These are phyloP conservation scores for Bradysia coprophila DNA, from an alignment of 1,140 invertebrate genomes.

Conservation along the genomic window DNA sequence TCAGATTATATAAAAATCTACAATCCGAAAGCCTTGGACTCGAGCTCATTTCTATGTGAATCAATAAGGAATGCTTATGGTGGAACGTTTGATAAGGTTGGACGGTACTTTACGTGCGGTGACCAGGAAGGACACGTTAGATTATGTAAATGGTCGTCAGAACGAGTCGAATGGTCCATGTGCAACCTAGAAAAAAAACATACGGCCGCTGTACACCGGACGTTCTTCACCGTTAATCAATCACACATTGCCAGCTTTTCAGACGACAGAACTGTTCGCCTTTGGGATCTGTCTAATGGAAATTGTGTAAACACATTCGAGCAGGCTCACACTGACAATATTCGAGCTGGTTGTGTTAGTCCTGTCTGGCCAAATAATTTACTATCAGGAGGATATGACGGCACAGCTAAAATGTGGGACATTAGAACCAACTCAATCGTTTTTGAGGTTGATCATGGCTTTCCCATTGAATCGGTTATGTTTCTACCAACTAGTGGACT, in stretches of 20 bases:
- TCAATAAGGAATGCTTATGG: constrained; percentile 78
- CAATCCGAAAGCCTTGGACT: constrained; percentile 68
- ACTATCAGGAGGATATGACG: constrained; percentile 85
- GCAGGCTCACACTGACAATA: constrained; percentile 66
- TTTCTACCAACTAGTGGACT: constrained; percentile 80
- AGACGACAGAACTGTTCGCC: constrained; percentile 73
- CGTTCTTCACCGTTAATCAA: constrained; percentile 63
- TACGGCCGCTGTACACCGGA: constrained; percentile 51
- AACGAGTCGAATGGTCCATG: constrained; percentile 55
- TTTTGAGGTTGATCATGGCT: constrained; percentile 66
- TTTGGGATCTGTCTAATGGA: constrained; percentile 85
- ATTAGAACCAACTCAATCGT: constrained; percentile 44
- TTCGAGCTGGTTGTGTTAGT: constrained; percentile 62
- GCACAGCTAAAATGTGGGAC: constrained; percentile 80
- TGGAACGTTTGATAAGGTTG: constrained; percentile 70
- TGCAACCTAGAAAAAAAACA: constrained; percentile 35
- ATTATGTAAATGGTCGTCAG: constrained; percentile 72
- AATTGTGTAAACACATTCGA: constrained; percentile 41
- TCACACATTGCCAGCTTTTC: constrained; percentile 73
- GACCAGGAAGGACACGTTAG: constrained; percentile 71
- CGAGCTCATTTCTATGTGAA: constrained; percentile 64
- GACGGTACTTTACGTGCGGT: constrained; percentile 65
- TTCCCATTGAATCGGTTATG: constrained; percentile 77
- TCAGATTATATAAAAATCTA: constrained; percentile 84
- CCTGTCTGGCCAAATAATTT: constrained; percentile 55